A percentile compares a stretch with the other conserved stretches of the same genome.
Evolutionary conservation across 2,888 invertebrate species (phyloP).

Genomic region (Rhamnusium bicolor): DNA sequence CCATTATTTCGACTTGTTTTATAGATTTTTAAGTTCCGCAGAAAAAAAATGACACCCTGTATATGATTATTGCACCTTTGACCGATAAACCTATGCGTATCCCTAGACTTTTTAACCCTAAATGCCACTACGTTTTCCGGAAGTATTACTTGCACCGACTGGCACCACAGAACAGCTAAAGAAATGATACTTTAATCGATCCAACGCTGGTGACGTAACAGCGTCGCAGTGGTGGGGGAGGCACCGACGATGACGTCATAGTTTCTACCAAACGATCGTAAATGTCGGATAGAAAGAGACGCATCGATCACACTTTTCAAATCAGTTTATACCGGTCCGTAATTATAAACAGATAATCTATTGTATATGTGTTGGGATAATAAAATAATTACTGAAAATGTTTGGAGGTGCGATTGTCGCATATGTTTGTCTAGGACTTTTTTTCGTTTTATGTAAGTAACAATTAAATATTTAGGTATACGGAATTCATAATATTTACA

Average conservation of each 20-base stretch:
- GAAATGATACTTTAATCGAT: conserved; percentile 23
- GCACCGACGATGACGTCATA: conserved; percentile 15
- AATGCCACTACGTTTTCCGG: background rate
- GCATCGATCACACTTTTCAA: conserved; percentile 15
- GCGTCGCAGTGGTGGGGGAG: conserved; percentile 30
- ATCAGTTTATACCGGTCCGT: conserved; percentile 16
- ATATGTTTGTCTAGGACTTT: conserved; percentile 8
- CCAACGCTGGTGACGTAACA: conserved; percentile 20
- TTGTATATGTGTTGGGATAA: conserved; percentile 39
- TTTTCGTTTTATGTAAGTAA: conserved; percentile 24
- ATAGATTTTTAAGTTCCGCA: no score
- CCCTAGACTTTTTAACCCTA: background rate
- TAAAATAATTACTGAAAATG: conserved; percentile 6
- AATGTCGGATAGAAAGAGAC: conserved; percentile 20
- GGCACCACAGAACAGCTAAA: no score
- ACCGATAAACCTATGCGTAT: conserved; percentile 9
- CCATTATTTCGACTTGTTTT: no score
- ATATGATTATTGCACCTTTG: conserved; percentile 3
- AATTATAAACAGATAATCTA: conserved; percentile 13
- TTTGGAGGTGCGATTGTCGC: conserved; percentile 24
- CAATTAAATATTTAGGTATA: background rate
- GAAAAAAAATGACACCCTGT: no score
- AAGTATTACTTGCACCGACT: conserved; percentile 28
- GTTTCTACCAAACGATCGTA: conserved; percentile 7
- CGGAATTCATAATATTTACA: background rate